phyloP scores from a whole-genome alignment of 2,888 invertebrate species.

The Caenorhabditis imperialis region DNA sequence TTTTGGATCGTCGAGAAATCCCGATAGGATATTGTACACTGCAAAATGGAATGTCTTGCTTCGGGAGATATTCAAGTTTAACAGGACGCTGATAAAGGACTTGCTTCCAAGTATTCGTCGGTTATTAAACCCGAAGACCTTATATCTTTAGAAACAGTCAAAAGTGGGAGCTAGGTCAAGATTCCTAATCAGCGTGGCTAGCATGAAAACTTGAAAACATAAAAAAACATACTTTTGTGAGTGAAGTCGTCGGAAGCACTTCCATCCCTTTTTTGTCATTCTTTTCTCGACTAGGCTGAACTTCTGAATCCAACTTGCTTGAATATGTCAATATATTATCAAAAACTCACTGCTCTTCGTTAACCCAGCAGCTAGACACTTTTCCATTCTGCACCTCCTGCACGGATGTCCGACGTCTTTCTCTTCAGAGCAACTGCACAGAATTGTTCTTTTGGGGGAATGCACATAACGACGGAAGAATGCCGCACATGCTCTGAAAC shows the following conservation, averaged over 20 bases:
- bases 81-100: no score
- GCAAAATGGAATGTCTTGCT: no score
- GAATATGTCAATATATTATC: no score
- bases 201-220: neutral
- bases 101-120: no score
- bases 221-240: no score
- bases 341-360: conserved; percentile 13
- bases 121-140: neutral
- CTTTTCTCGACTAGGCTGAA: conserved; percentile 25
- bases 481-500: conserved; percentile 32
- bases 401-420: conserved; percentile 16
- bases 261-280: no score
- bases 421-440: conserved; percentile 11
- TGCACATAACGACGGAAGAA: conserved; percentile 35
- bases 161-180: neutral
- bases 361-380: conserved; percentile 21
- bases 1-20: neutral
- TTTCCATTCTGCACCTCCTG: conserved; percentile 23
- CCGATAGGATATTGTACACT: neutral
- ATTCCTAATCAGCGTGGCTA: neutral
- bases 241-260: no score
- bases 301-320: conserved; percentile 30
- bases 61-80: no score
- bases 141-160: neutral
- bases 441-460: conserved; percentile 5